Evolutionary conservation across 2,113 vertebrate species (phyloP).

Genomic region (Macaca mulatta): DNA sequence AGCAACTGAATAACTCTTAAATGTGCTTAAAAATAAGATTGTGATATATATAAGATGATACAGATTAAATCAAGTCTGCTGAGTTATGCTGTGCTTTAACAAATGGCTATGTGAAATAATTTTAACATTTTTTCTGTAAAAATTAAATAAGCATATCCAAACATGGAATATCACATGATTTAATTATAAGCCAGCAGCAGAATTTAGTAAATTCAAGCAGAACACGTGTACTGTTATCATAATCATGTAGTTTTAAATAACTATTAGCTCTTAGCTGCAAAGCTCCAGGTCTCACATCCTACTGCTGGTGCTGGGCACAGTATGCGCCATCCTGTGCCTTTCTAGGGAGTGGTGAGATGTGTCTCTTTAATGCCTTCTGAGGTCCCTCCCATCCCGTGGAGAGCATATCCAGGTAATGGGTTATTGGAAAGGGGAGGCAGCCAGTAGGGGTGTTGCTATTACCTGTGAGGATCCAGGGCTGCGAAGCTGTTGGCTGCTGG

Average conservation of each 20-base stretch:
- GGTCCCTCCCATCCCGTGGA: not conserved
- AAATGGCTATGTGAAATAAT: constrained; percentile 60
- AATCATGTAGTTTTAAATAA: not conserved
- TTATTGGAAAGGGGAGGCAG: not conserved
- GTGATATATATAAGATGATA: constrained; percentile 57
- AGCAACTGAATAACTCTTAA: constrained; percentile 75
- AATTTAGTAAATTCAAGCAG: constrained; percentile 72
- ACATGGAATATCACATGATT: constrained; percentile 13
- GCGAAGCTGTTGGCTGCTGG: not conserved
- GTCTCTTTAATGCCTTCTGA: not conserved
- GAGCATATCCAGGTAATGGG: not conserved
- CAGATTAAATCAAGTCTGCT: constrained; percentile 57
- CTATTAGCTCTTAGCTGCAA: not conserved
- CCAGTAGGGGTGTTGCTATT: not conserved
- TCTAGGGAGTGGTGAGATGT: not conserved
- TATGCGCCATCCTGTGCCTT: not conserved
- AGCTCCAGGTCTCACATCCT: not conserved
- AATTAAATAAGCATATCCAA: constrained; percentile 74
- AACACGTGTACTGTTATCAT: constrained; percentile 75
- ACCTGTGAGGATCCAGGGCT: not conserved
- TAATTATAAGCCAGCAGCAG: constrained; percentile 68
- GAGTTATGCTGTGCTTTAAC: constrained; percentile 68
- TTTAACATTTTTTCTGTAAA: constrained; percentile 52
- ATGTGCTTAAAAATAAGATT: constrained; percentile 61
- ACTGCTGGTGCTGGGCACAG: not conserved